Percentiles rank a stretch among this genome's conserved stretches.
phyloP scores from a whole-genome alignment of 2,797 vertebrate species.

The Sylvia borin region DNA sequence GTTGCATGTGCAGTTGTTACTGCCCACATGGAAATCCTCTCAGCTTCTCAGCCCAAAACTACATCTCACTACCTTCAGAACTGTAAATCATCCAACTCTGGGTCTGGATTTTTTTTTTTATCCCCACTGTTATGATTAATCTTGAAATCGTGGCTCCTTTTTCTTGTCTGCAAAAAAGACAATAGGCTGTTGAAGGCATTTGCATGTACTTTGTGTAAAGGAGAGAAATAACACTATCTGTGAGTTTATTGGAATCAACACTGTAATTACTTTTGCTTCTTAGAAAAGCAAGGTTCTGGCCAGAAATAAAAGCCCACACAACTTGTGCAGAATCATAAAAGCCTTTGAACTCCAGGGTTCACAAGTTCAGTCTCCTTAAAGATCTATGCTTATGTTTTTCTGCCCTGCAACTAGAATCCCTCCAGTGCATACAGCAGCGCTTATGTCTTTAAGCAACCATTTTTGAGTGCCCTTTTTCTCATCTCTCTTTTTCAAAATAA shows the following conservation, averaged over 20 bases:
- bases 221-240: not conserved
- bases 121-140: not conserved
- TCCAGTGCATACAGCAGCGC: not conserved
- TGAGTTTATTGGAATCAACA: not conserved
- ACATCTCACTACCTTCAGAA: not conserved
- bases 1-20: not conserved
- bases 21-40: not conserved
- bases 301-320: not conserved
- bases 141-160: not conserved
- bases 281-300: not conserved
- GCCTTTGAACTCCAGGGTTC: not conserved
- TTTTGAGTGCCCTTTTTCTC: not conserved
- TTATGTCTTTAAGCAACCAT: not conserved
- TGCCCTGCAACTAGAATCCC: not conserved
- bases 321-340: not conserved
- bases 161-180: not conserved
- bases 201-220: not conserved
- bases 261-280: not conserved
- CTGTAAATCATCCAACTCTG: not conserved
- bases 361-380: constrained; percentile 10
- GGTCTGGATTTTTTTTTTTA: not conserved
- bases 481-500: not conserved
- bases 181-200: not conserved
- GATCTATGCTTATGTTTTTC: not conserved
- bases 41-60: not conserved